Evolutionary conservation across 2,113 vertebrate species (phyloP), one percentile per base, ranked within the genome.

Genomic region (Cyprinodon variegatus): DNA sequence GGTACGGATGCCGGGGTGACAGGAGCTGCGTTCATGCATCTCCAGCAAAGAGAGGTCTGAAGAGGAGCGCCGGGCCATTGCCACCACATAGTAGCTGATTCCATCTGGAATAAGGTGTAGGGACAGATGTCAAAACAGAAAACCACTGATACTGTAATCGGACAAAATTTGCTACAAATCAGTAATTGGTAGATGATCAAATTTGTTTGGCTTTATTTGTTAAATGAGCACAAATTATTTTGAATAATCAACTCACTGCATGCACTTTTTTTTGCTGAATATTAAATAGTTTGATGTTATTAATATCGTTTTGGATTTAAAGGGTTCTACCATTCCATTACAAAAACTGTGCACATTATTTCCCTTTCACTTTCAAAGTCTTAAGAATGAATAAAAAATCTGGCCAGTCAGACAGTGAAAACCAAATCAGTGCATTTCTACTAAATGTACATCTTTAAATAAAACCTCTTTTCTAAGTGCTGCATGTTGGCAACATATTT

Each of bases 11-110:
- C 94, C 94, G 0, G 94, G 94, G 85, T 95, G 94, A 74, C 94
- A 95, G 61, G 94, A 94, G 84, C 94, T 95, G 74, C 93, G 93
- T 62, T 95, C 94, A 0, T 95, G 94, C 94, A 95, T 95, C 91
- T 95, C 94, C 85, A 95, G 87, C 87, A 95, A 83, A 43, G 94
- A 95, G 39, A 95, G 84, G 65, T 94, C 94, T 6, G 93, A 86
- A 1, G 94, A 94, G 61, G 94, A 95, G 62, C 89, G 93, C 1
- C 94, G 92, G 0, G 94, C 94, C 91, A 95, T 66, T 1, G 94
- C 94, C 77, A 95, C 94, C 72, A 95, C 94, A 1, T 94, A 94
- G 86, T 94, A 95, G 66, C 83, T 93, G 41, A 93, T 76, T 7
- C 94, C 93, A 77, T 95, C 94, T 95, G 80, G 4, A 59, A 15